Evolutionary conservation across 2,113 vertebrate genomes (phyloP).

Genomic region (Mastomys coucha): DNA sequence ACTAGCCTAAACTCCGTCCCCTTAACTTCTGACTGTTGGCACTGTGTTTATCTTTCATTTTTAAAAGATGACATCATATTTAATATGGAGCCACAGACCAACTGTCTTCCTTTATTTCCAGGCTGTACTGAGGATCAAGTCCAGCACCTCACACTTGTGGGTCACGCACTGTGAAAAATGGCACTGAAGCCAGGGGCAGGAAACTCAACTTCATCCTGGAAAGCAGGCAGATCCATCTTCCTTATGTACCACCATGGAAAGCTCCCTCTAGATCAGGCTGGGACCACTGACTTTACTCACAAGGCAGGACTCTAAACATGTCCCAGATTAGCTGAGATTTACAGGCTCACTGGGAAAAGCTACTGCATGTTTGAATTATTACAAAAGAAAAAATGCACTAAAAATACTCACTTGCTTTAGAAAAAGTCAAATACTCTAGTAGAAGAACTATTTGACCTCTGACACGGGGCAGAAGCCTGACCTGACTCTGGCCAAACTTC

Average conservation of each 20-base stretch:
- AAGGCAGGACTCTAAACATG: background rate
- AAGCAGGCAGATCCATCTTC: background rate
- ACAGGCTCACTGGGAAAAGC: slow-evolving; percentile 71
- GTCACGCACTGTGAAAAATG: background rate
- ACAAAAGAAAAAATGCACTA: slow-evolving; percentile 74
- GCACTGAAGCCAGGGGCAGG: background rate
- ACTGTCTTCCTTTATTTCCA: background rate
- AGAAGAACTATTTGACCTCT: slow-evolving; percentile 79
- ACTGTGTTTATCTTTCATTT: slow-evolving; percentile 19
- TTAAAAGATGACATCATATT: slow-evolving; percentile 10
- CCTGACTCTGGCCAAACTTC: slow-evolving; percentile 77
- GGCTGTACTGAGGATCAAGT: background rate
- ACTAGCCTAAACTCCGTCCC: background rate
- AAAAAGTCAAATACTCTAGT: slow-evolving; percentile 78
- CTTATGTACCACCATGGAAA: background rate
- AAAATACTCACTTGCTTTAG: slow-evolving; percentile 78
- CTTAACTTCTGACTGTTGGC: background rate
- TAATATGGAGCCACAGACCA: background rate
- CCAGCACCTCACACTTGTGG: too few relatives aligned
- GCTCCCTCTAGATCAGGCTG: background rate
- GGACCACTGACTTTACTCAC: background rate
- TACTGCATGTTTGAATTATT: slow-evolving; percentile 80
- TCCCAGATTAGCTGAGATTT: slow-evolving; percentile 73
- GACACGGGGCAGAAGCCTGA: slow-evolving; percentile 81
- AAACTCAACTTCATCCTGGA: background rate